These are phyloP conservation scores for Chionomys nivalis DNA, from an alignment of 2,113 vertebrate species.

Conservation along the genomic window DNA sequence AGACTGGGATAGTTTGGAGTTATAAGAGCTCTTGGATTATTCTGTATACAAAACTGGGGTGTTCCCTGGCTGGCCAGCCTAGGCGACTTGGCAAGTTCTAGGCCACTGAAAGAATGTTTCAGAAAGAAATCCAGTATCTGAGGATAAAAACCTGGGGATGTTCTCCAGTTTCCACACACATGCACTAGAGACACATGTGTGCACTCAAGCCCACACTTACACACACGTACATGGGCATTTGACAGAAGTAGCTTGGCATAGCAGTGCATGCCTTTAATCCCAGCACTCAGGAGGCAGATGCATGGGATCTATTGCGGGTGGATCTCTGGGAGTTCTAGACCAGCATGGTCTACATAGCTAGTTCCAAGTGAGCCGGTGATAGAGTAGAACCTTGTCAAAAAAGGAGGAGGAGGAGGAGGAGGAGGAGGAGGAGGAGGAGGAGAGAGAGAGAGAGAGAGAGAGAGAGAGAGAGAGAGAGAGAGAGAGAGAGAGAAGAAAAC, in stretches of 20 bases:
- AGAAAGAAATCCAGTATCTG: not conserved
- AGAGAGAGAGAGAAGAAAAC: not conserved
- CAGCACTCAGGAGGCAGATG: not conserved
- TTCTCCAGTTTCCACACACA: not conserved
- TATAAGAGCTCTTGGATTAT: not conserved
- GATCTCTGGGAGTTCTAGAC: not conserved
- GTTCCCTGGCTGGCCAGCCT: not conserved
- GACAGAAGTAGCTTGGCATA: not conserved
- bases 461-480: too few relatives aligned
- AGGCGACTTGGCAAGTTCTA: not conserved
- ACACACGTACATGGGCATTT: not conserved
- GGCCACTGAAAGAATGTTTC: not conserved
- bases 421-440: too few relatives aligned
- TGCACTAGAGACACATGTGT: not conserved
- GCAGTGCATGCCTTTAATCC: not conserved
- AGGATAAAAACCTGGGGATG: not conserved
- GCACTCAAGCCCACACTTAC: not conserved
- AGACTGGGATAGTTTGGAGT: not conserved
- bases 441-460: not conserved
- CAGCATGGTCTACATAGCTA: not conserved
- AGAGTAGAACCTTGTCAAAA: not conserved
- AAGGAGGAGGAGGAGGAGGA: not conserved
- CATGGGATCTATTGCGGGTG: not conserved
- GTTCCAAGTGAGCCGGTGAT: not conserved
- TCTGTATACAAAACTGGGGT: not conserved